Base-by-base conservation (phyloP, 2,113 vertebrate species). In the Thunnus thynnus region DNA sequence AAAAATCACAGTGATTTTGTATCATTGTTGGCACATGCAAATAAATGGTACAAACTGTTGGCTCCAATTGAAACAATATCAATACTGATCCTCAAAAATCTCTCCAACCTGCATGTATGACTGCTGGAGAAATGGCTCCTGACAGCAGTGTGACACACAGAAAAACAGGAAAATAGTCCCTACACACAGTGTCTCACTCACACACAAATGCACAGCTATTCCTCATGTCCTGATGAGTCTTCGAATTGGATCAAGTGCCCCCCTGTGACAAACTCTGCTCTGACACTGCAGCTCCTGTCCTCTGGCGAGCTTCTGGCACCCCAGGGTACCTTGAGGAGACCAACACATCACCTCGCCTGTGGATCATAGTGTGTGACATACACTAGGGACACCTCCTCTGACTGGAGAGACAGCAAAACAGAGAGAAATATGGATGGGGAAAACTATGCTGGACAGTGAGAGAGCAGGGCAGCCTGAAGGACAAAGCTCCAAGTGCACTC, bases 171-270 rank as follows among this genome's bases (percentile, higher is more conserved):
- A 22, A 36, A 36, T 18, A 20, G 46, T 2, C 41, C 13, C 47
- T 8, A 50, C 25, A 63, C 18, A 18, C 36, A 41, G 10, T 25
- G n/a, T 17, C 50, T 46, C 73, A 51, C 48, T n/a, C 52, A 64
- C 32, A 68, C 56, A 80, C 20, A 64, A 1, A 44, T 46, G 60
- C 8, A 27, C 12, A 4, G 32, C 57, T 57, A 13, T 30, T 54
- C 25, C 69, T 56, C 56, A 63, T 67, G 58, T 82, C 58, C 41
- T 72, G 80, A 48, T 4, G 12, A 57, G 86, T 69, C 68, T 30
- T 80, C 68, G 83, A 78, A 90, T 88, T 86, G 75, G 75, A 87
- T 81, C 75, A 83, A 86, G 70, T 77, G 60, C 54, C 16, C 54
- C 47, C 16, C 69, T 30, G 71, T 75, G 82, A 62, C 64, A 7